These are phyloP conservation scores for Hirudo medicinalis DNA, from an alignment of 1,140 invertebrate genomes.

Conservation along the genomic window DNA sequence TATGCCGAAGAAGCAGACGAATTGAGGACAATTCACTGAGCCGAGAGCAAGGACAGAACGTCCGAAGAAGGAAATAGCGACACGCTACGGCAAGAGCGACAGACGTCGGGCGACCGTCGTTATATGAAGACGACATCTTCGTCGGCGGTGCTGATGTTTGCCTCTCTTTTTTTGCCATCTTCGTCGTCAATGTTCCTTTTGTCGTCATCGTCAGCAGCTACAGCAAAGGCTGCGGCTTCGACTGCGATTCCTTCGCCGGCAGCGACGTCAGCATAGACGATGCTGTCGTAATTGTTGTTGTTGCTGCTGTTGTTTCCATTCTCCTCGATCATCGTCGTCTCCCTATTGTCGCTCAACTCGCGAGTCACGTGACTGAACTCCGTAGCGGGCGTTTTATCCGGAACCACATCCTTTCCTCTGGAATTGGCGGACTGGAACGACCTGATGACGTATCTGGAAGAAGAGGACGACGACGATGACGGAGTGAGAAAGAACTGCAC, in stretches of 20 bases:
- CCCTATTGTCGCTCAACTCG: no score
- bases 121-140: no score
- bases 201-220: neutral
- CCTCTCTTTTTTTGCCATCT: neutral
- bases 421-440: neutral
- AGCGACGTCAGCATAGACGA: neutral
- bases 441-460: neutral
- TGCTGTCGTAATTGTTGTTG: neutral
- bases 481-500: conserved; percentile 4
- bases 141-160: neutral
- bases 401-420: no score
- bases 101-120: no score
- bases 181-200: neutral
- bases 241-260: neutral
- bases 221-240: neutral
- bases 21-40: no score
- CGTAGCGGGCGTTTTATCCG: no score
- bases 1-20: no score
- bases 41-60: no score
- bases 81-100: no score
- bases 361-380: no score
- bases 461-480: neutral
- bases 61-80: no score
- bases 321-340: no score
- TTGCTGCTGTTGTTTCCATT: neutral